These are phyloP conservation scores for Mus musculus DNA, from an alignment of 2,113 vertebrate species.

Conservation along the genomic window DNA sequence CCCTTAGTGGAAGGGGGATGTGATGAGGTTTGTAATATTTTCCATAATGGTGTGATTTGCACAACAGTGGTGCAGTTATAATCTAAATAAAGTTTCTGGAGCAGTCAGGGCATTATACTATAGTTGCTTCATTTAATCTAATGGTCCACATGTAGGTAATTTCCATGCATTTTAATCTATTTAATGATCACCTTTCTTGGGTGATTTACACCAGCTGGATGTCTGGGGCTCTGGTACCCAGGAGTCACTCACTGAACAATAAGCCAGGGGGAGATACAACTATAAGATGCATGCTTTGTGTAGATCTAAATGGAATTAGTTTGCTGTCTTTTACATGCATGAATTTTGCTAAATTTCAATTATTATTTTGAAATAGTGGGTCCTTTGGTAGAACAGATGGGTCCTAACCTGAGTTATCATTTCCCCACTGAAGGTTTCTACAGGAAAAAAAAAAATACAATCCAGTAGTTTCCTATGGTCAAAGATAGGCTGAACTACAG, in stretches of 20 bases:
- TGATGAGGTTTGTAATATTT: constrained; percentile 77
- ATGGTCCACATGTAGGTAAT: constrained; percentile 87
- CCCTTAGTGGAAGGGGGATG: constrained; percentile 53
- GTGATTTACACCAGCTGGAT: constrained; percentile 84
- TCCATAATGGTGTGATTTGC: constrained; percentile 85
- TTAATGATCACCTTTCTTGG: constrained; percentile 87
- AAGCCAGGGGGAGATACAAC: constrained; percentile 46
- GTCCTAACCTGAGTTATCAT: neutral
- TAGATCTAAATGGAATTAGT: constrained; percentile 66
- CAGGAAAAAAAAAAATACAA: neutral
- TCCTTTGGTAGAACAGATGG: neutral
- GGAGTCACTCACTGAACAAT: constrained; percentile 44
- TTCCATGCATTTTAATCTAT: constrained; percentile 89
- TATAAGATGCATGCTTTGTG: constrained; percentile 72
- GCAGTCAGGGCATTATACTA: constrained; percentile 82
- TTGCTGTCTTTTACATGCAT: constrained; percentile 7
- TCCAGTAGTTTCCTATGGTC: neutral
- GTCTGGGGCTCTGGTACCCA: constrained; percentile 75
- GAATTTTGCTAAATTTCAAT: neutral
- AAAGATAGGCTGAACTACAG: neutral
- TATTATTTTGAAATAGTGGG: neutral
- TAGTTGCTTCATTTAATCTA: constrained; percentile 88
- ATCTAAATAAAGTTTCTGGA: constrained; percentile 86
- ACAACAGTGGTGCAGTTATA: constrained; percentile 83
- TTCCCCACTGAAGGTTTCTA: neutral